Evolutionary conservation across 2,888 invertebrate species (phyloP), one percentile per base, ranked within the genome.

Genomic region (Taphrorychus bicolor): DNA sequence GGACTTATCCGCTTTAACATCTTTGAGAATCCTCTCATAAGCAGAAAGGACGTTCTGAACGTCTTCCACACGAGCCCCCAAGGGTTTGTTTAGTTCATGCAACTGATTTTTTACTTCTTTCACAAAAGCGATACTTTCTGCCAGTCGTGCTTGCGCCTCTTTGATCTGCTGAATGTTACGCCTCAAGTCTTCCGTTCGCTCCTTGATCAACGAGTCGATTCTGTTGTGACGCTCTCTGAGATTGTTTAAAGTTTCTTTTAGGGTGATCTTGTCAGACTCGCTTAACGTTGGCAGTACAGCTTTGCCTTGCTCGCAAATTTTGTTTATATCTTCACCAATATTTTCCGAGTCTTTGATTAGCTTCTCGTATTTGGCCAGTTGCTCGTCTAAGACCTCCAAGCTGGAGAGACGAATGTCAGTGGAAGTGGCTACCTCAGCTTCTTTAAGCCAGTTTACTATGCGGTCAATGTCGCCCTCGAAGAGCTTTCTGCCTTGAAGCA

Each of bases 31-130:
- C 73, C 88, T 87, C 82, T 94, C 93, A 76, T 94, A 94, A 0
- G 91, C 87, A 40, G 87, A 86, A 21, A 94, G 84, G 73, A 94
- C 86, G n/a, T 90, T 89, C 79, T 94, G 91, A 0, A 96, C 95
- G 80, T 97, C 97, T 78, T 95, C 93, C 1, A 93, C 91, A 77
- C 91, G 90, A 59, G 90, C 91, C 9, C 97, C 96, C 40, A 96
- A 89, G 0, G 96, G 95, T 80, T 91, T 91, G 76, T 91, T 93
- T 1, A 96, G 83, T 65, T 91, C 90, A 72, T 93, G 91, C 14
- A 97, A 82, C 78, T 94, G 91, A 65, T 89, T 89, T 79, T 95
- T 93, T n/a, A 95, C 89, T 74, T 89, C 88, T 60, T 89, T 89
- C 78, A 95, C 87, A 81, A 93, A 93, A 77, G 91, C 88, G 41